Conservation (phyloP, 2,888 invertebrate genomes). For the Acleris laterana region DNA sequence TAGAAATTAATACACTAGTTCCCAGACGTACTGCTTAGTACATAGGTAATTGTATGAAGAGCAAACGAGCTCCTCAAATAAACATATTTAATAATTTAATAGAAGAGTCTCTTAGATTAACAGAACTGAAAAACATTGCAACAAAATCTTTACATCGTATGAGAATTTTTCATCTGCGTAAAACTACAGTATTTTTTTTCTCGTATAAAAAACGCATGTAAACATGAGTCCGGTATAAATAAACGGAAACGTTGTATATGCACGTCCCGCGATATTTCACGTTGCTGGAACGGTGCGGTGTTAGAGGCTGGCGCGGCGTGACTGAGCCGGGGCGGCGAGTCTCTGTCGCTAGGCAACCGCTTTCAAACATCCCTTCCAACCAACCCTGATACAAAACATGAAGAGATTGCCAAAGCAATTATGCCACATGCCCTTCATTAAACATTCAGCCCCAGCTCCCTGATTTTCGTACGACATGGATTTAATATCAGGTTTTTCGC, state of each 20-base stretch:
- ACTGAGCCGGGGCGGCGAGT: slow-evolving; percentile 60
- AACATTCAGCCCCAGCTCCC: no score
- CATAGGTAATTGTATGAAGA: background rate
- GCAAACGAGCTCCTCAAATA: no score
- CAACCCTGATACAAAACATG: slow-evolving; percentile 6
- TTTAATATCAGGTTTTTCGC: no score
- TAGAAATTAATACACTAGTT: slow-evolving; percentile 1
- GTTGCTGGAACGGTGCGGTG: slow-evolving; percentile 45
- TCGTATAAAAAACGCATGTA: slow-evolving; percentile 25
- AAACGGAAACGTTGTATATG: slow-evolving; percentile 8
- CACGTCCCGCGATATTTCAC: slow-evolving; percentile 4
- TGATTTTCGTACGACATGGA: no score
- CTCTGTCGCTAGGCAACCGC: slow-evolving; percentile 73
- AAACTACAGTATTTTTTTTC: slow-evolving; percentile 4
- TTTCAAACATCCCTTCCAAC: slow-evolving; percentile 70
- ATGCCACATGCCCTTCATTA: no score
- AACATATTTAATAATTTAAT: no score
- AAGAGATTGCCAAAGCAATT: no score
- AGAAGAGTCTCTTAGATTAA: no score
- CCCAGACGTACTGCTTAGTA: background rate
- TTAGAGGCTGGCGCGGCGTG: slow-evolving; percentile 66
- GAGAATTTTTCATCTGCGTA: background rate
- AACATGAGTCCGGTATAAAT: slow-evolving; percentile 19
- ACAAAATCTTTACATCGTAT: slow-evolving; percentile 22
- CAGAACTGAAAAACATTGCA: background rate